Evolutionary conservation across 2,888 invertebrate species (phyloP).

Genomic region (Melipona beecheii): DNA sequence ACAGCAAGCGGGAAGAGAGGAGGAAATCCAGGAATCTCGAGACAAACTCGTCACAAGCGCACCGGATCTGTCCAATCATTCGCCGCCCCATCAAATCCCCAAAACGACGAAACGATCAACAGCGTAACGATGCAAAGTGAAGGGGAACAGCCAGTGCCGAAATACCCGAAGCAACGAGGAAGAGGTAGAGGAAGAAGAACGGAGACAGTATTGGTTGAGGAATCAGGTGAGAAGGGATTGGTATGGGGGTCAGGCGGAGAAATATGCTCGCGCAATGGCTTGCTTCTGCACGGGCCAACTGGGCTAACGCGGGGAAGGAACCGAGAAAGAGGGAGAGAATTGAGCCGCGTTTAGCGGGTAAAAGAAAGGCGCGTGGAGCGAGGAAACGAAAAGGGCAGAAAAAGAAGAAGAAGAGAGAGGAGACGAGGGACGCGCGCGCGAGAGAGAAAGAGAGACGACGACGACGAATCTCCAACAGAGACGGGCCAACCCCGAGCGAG

Average conservation of each 20-base stretch:
- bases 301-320: not conserved
- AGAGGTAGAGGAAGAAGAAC: not conserved
- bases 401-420: slow-evolving; percentile 29
- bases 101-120: too few species aligned
- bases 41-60: too few species aligned
- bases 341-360: slow-evolving; percentile 42
- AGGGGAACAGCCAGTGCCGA: not conserved
- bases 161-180: not conserved
- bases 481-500: slow-evolving; percentile 25
- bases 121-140: not conserved
- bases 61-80: too few species aligned
- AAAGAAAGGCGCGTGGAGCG: slow-evolving; percentile 31
- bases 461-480: slow-evolving; percentile 28
- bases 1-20: too few species aligned
- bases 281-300: slow-evolving; percentile 36
- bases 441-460: slow-evolving; percentile 18
- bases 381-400: slow-evolving; percentile 31
- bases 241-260: slow-evolving; percentile 55
- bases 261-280: slow-evolving; percentile 58
- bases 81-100: too few species aligned
- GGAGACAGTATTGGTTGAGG: slow-evolving; percentile 48
- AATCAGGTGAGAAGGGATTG: slow-evolving; percentile 57
- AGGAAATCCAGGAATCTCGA: too few species aligned
- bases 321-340: not conserved
- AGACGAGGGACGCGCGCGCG: not conserved